Evolutionary conservation across 2,113 vertebrate species (phyloP), one percentile per base, ranked within the genome.

Genomic region (Phocoena phocoena): DNA sequence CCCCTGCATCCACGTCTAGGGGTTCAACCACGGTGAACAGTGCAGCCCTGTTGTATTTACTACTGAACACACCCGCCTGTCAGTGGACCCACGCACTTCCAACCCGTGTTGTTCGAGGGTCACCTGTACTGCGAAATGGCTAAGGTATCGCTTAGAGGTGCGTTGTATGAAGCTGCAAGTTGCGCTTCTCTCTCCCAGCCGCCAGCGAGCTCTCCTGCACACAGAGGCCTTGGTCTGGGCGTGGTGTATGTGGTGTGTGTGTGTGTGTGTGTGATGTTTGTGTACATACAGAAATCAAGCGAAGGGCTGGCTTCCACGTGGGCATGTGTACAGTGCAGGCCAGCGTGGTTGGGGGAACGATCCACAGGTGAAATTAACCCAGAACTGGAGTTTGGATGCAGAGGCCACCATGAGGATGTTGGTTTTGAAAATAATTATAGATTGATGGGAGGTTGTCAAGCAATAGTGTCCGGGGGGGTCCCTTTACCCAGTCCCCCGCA

Each of bases 111-210:
- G 74, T 77, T 25, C 31, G n/a, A 11, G 31, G 28, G 31, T 79
- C 76, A n/a, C 6, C 20, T 55, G 76, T n/a, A 11, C 23, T 4
- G 79, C 1, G 0, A 41, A 50, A 25, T 20, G 74, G 12, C 53
- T 18, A 1, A 8, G 28, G 23, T 8, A 3, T 31, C 0, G 31
- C 44, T 23, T 47, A 1, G 4, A 6, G 38, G 14, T 15, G 14
- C 21, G 2, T n/a, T 2, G 47, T 5, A 10, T 5, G n/a, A n/a
- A 31, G 10, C 36, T 3, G 21, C 17, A 23, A 9, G 65, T 1
- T 21, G 62, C 31, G 36, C 4, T 12, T 23, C 0, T 55, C 71
- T 79, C 50, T 28, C 8, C 47, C 53, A 17, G 50, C 62, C 8
- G 1, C 55, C 62, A 36, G 31, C 1, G 8, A 23, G 63, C 63